Percentiles rank a stretch among this genome's conserved stretches.
Evolutionary conservation across 2,797 vertebrate genomes (phyloP).

Genomic region (Eulemur albifrons): DNA sequence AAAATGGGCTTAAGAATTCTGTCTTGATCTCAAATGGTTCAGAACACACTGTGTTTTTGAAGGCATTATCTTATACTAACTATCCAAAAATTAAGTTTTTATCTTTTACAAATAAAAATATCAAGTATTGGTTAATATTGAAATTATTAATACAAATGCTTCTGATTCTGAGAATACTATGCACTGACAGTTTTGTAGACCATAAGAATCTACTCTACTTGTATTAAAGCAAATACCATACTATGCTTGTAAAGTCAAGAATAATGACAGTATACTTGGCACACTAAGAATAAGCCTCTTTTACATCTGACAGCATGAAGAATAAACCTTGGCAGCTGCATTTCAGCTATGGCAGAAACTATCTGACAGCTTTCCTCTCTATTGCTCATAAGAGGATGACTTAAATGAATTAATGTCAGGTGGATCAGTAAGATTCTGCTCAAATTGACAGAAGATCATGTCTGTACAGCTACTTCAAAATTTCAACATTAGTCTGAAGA

Average conservation of each 20-base stretch:
- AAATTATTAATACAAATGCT: not conserved
- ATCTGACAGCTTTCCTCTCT: slow-evolving; percentile 70
- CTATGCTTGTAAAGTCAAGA: slow-evolving; percentile 17
- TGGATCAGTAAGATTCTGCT: slow-evolving; percentile 63
- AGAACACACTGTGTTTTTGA: not conserved
- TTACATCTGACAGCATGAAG: not conserved
- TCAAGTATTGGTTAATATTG: not conserved
- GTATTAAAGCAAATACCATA: slow-evolving; percentile 20
- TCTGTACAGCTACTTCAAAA: slow-evolving; percentile 49
- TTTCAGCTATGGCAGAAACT: slow-evolving; percentile 9
- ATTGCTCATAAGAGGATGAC: slow-evolving; percentile 63
- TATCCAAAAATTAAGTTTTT: slow-evolving; percentile 19
- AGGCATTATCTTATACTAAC: not conserved
- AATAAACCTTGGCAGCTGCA: slow-evolving; percentile 60
- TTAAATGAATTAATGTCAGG: slow-evolving; percentile 72
- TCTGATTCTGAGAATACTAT: not conserved
- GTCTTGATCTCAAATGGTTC: not conserved
- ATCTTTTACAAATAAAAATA: not conserved
- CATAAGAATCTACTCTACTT: not conserved
- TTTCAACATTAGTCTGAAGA: slow-evolving; percentile 43
- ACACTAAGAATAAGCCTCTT: slow-evolving; percentile 51
- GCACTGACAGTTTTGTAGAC: not conserved
- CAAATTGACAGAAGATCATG: slow-evolving; percentile 69
- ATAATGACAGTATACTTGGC: slow-evolving; percentile 36
- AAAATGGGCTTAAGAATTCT: not conserved